Evolutionary conservation across 2,797 vertebrate species (phyloP), one percentile per base, ranked within the genome.

Genomic region (Sorex maritimensis): DNA sequence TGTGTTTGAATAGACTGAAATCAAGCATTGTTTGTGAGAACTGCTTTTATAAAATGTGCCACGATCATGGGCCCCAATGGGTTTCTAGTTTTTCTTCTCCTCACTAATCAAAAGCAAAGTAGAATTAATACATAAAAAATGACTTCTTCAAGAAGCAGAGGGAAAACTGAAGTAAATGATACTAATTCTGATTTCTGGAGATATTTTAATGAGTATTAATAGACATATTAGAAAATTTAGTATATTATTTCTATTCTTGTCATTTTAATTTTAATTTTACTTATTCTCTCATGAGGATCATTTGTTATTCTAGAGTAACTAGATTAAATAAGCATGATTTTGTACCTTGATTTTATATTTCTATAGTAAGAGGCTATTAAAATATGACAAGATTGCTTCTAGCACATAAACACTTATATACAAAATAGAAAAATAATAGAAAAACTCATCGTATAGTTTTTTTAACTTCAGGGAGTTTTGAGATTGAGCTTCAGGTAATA

Each of bases 181-280:
- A 12, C 81, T 2, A 10, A 21, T 30, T 61, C 84, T 8, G 11
- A 77, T 72, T 75, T 85, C 52, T 72, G 34, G 65, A 77, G 68
- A 75, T 78, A 69, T 92, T 91, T 71, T 19, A 26, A 75, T 65
- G 21, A 71, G 23, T 61, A 6, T 3, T 72, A 71, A 82, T 91
- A 94, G 85, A 83, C 1, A 3, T 6, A 80, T 49, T 88, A 38
- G 23, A 79, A 38, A 92, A 44, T 90, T 75, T 71, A 86, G 85
- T 91, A 61, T 69, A 24, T 52, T 91, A 0, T 74, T 91, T 52
- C 67, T 49, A 34, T 30, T 82, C 81, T 52, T 0, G 28, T 34
- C 26, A 38, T 88, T 92, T 92, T 92, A 7, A 46, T 49, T 96
- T 46, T 55, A 23, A 79, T 78, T 74, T 78, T 77, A 38, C 84